Conservation (phyloP, 2,888 invertebrate species). For the Pimpla rufipes region DNA sequence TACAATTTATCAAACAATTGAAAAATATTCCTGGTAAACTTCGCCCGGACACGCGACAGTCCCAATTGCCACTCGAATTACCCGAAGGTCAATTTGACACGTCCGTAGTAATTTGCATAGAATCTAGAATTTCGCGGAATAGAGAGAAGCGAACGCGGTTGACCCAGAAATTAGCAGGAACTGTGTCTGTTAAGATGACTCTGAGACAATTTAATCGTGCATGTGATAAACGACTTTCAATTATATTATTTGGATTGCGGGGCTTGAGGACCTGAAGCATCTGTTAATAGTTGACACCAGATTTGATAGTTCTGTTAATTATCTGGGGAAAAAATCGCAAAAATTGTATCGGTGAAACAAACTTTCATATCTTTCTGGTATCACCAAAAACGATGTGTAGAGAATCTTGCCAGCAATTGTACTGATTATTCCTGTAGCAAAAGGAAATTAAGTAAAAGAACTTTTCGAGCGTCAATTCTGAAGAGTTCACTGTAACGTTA, state of each 20-base stretch:
- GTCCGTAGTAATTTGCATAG: constrained; percentile 53
- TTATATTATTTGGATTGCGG: not conserved
- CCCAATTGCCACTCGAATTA: constrained; percentile 4
- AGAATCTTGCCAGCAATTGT: no score
- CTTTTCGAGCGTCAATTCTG: not conserved
- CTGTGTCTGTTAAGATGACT: not conserved
- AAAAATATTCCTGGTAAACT: constrained; percentile 46
- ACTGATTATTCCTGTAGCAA: not conserved
- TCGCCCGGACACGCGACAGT: constrained; percentile 5
- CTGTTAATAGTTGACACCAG: not conserved
- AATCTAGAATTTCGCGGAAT: constrained; percentile 42
- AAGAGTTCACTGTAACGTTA: not conserved
- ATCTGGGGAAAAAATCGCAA: no score
- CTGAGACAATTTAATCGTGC: not conserved
- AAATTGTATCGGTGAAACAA: not conserved
- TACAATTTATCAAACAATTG: constrained; percentile 54
- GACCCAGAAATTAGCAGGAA: constrained; percentile 23
- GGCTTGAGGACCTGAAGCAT: not conserved
- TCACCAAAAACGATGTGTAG: no score
- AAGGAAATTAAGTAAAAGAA: not conserved
- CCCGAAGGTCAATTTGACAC: constrained; percentile 52
- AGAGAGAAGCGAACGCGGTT: constrained; percentile 34
- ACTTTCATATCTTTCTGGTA: no score
- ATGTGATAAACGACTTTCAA: not conserved
- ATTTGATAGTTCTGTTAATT: no score